Evolutionary conservation across 2,888 invertebrate species (phyloP).

Genomic region (Ornithoptera alexandrae): DNA sequence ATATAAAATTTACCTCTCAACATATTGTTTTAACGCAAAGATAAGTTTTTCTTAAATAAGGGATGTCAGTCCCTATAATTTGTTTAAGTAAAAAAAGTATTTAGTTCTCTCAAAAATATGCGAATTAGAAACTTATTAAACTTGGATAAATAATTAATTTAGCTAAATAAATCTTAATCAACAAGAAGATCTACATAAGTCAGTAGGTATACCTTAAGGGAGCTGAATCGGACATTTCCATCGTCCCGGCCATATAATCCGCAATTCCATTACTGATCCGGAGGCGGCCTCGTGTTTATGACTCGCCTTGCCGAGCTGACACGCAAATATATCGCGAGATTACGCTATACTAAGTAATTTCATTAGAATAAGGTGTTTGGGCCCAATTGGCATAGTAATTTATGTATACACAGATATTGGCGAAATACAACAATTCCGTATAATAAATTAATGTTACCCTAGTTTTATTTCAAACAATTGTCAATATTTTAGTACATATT

Average conservation of each 20-base stretch:
- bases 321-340: constrained; percentile 33
- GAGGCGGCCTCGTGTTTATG: constrained; percentile 42
- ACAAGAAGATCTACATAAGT: not conserved
- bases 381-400: not conserved
- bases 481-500: no score
- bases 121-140: not conserved
- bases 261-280: constrained; percentile 53
- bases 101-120: not conserved
- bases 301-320: constrained; percentile 32
- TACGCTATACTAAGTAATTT: constrained; percentile 27
- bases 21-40: no score
- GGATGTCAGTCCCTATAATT: no score
- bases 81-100: no score
- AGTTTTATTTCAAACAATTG: not conserved
- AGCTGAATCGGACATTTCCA: constrained; percentile 26
- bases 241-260: constrained; percentile 42
- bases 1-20: no score
- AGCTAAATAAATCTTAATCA: not conserved
- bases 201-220: constrained; percentile 23
- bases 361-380: constrained; percentile 23
- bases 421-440: not conserved
- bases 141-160: not conserved
- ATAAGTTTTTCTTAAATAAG: no score
- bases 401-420: not conserved
- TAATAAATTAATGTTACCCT: no score